These are phyloP conservation scores for Urosaurus nigricauda DNA, from an alignment of 2,797 vertebrate genomes.

Conservation along the genomic window DNA sequence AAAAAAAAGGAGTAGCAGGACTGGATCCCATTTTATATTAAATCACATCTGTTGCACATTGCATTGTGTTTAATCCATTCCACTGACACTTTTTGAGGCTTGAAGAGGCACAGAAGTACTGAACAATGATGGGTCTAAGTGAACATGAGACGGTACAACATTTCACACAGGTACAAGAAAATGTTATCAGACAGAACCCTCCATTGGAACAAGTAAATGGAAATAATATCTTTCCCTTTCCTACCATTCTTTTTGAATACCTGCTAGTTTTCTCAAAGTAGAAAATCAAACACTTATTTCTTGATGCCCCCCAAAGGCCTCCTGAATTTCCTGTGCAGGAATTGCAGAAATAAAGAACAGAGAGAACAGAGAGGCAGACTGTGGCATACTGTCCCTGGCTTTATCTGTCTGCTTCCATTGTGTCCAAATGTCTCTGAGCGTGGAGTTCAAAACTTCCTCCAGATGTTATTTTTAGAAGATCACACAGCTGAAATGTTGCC, in stretches of 20 bases:
- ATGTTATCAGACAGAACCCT: slow-evolving; percentile 51
- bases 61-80: slow-evolving; percentile 31
- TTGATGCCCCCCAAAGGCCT: neutral
- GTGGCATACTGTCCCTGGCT: neutral
- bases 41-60: neutral
- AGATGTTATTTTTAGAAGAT: slow-evolving; percentile 14
- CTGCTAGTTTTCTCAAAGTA: neutral
- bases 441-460: neutral
- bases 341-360: slow-evolving; percentile 2
- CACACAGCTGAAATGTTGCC: neutral
- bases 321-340: neutral
- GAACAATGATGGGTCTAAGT: slow-evolving; percentile 45
- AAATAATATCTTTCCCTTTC: slow-evolving; percentile 14
- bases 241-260: slow-evolving; percentile 13
- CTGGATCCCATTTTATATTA: neutral
- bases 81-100: slow-evolving; percentile 32
- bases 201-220: slow-evolving; percentile 27
- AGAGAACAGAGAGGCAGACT: no score
- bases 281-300: slow-evolving; percentile 15
- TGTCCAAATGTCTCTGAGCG: neutral
- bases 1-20: slow-evolving; percentile 11
- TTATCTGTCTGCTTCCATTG: neutral
- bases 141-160: slow-evolving; percentile 49
- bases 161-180: slow-evolving; percentile 45
- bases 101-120: slow-evolving; percentile 37